Conservation (phyloP, 1,140 invertebrate genomes). For the Diuraphis noxia region DNA sequence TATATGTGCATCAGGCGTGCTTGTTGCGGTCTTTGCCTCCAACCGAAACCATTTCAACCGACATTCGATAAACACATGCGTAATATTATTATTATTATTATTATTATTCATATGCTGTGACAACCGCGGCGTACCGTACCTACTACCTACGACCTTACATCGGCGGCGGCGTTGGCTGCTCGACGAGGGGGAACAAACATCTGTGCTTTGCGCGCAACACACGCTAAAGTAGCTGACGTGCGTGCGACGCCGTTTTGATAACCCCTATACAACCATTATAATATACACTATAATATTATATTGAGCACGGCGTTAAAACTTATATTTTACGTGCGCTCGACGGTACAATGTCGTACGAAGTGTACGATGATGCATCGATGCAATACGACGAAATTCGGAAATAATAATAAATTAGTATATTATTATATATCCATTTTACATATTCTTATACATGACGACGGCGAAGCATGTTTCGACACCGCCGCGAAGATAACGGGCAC, state of each 20-base stretch:
- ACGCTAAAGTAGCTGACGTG: not conserved
- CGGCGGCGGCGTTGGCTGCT: not conserved
- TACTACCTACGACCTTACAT: not conserved
- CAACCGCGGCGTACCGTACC: not conserved
- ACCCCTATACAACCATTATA: constrained; percentile 29
- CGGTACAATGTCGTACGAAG: not conserved
- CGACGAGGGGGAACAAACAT: constrained; percentile 49
- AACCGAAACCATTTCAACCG: not conserved
- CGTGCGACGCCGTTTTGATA: constrained; percentile 31
- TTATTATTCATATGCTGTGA: not conserved
- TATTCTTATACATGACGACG: no score
- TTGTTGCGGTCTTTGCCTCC: not conserved
- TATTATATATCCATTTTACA: not conserved
- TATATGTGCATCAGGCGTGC: no score
- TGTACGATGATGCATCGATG: no score
- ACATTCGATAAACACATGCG: not conserved
- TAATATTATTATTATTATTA: constrained; percentile 27
- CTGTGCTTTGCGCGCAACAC: constrained; percentile 36
- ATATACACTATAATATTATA: not conserved
- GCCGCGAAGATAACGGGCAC: not conserved
- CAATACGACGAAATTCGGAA: not conserved
- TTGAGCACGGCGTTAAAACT: not conserved
- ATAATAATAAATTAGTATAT: not conserved
- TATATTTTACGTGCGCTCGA: not conserved
- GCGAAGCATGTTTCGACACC: not conserved